Evolutionary conservation across 2,797 vertebrate species (phyloP).

Genomic region (Gymnopithys bicolor): DNA sequence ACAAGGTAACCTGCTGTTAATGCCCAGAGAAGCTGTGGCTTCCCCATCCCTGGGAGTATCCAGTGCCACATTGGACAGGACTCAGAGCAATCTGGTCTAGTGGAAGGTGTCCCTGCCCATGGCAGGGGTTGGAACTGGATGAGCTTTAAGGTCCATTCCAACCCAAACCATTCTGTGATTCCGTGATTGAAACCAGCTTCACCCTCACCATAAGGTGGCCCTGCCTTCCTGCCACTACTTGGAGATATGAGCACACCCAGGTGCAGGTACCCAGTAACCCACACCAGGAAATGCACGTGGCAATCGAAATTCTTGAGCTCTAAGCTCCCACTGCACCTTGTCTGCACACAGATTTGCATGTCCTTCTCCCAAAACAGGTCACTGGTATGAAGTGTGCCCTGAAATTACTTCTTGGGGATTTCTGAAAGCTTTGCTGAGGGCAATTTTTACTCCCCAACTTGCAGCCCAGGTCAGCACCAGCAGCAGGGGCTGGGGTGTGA

Average conservation of each 20-base stretch:
- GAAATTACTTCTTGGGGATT: neutral
- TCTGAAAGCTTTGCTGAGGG: neutral
- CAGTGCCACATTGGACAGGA: neutral
- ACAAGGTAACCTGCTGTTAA: neutral
- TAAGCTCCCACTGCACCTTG: neutral
- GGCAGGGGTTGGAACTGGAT: neutral
- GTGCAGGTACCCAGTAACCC: rapidly evolving
- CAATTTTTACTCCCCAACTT: neutral
- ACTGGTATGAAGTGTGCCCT: neutral
- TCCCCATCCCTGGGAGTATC: neutral
- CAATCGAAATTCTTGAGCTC: neutral
- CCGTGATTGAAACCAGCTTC: neutral
- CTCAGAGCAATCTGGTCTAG: neutral
- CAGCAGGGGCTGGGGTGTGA: neutral
- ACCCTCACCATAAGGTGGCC: neutral
- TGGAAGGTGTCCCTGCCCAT: neutral
- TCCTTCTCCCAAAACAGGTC: neutral
- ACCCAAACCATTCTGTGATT: neutral
- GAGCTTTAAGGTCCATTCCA: neutral
- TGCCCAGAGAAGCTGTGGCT: neutral
- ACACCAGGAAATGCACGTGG: neutral
- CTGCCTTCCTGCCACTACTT: neutral
- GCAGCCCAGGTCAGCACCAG: neutral
- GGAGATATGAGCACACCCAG: neutral
- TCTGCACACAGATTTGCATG: neutral